These are phyloP conservation scores for Oedothorax gibbosus DNA, from an alignment of 1,140 invertebrate species.

Conservation along the genomic window DNA sequence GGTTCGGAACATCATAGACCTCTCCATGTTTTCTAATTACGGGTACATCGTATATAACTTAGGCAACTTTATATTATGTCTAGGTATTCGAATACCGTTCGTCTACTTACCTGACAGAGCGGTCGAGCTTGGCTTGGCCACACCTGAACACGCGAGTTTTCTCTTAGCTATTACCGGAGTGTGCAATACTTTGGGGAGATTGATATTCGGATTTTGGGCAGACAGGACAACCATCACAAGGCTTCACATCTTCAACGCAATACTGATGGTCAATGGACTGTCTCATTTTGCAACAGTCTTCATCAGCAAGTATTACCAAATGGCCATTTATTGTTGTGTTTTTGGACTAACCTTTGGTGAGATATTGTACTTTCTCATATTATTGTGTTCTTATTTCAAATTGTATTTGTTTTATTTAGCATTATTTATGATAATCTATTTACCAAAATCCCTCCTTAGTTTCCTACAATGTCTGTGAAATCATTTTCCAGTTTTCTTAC, in stretches of 20 bases:
- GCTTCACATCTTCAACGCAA: neutral
- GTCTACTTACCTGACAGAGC: conserved; percentile 77
- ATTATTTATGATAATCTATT: no score
- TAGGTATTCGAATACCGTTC: conserved; percentile 73
- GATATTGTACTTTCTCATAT: neutral
- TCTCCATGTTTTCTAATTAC: conserved; percentile 1
- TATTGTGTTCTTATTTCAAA: neutral
- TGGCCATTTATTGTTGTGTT: neutral
- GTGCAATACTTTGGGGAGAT: conserved; percentile 86
- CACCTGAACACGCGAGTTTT: conserved; percentile 73
- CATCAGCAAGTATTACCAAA: neutral
- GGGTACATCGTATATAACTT: neutral
- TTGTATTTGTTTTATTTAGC: no score
- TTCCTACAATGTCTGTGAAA: no score
- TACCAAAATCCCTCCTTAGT: no score
- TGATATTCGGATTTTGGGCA: neutral
- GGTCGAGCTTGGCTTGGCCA: conserved; percentile 7
- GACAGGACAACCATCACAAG: conserved; percentile 61
- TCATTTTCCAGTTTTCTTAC: neutral
- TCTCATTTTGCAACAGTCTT: neutral
- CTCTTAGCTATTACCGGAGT: conserved; percentile 91
- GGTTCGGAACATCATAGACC: neutral
- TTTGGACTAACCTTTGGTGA: conserved; percentile 4
- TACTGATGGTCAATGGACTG: neutral
- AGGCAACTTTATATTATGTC: neutral